Evolutionary conservation across 2,888 invertebrate genomes (phyloP).

Genomic region (Cetonia aurata): DNA sequence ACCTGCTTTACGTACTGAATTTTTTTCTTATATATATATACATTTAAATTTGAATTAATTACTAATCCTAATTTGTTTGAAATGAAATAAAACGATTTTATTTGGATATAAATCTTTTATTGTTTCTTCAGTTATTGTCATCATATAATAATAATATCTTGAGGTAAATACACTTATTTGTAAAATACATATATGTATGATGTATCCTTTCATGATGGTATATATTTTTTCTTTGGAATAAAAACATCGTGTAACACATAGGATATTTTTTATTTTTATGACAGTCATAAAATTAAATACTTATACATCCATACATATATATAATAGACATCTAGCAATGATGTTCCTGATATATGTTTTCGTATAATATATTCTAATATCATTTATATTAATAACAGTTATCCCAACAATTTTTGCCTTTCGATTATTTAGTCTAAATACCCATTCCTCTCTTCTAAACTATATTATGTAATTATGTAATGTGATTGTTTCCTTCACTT

Average conservation of each 20-base stretch:
- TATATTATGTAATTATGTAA: constrained; percentile 43
- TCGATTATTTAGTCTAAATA: constrained; percentile 42
- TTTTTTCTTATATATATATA: neutral
- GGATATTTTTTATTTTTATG: constrained; percentile 25
- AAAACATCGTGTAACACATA: constrained; percentile 26
- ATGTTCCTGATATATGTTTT: constrained; percentile 37
- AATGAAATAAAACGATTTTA: constrained; percentile 2
- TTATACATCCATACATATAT: constrained; percentile 27
- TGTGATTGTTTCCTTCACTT: constrained; percentile 45
- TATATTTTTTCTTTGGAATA: neutral
- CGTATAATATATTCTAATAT: constrained; percentile 39
- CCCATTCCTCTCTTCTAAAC: constrained; percentile 36
- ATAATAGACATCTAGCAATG: constrained; percentile 33
- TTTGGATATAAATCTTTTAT: constrained; percentile 60
- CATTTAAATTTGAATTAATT: constrained; percentile 1
- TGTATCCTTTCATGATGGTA: neutral
- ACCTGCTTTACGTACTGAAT: neutral
- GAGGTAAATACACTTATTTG: constrained; percentile 57
- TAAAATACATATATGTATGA: constrained; percentile 37
- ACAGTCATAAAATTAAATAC: constrained; percentile 16
- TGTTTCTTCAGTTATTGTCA: constrained; percentile 65
- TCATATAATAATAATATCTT: constrained; percentile 60
- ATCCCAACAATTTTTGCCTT: constrained; percentile 30
- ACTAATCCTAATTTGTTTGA: neutral
- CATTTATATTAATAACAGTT: constrained; percentile 37